Conservation (phyloP, 30 jellyfish, hydroid and myxozoan genomes). For the Aurelia sp. region DNA sequence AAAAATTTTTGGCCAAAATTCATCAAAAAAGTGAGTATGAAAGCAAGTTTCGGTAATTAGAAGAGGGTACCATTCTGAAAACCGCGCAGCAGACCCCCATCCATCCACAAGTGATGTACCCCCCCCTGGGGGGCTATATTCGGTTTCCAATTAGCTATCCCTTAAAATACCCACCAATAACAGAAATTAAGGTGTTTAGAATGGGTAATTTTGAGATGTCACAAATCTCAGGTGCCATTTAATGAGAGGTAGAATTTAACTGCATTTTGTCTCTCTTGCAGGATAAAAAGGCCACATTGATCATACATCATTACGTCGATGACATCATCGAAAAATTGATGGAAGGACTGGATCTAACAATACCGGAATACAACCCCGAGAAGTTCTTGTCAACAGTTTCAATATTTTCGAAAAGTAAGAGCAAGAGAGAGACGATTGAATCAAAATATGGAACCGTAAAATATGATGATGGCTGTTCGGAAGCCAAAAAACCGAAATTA, state of each 20-base stretch:
- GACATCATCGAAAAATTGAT: slow-evolving; percentile 85
- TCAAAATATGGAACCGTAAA: slow-evolving; percentile 24
- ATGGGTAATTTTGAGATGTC: neutral
- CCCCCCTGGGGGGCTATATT: too few species aligned
- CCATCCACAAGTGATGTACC: too few species aligned
- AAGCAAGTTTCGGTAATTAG: too few species aligned
- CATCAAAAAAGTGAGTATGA: too few species aligned
- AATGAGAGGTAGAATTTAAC: too few species aligned
- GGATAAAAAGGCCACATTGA: slow-evolving; percentile 91
- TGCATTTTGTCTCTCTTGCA: slow-evolving; percentile 5
- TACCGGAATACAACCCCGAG: slow-evolving; percentile 70
- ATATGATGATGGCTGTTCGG: neutral
- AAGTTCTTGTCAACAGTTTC: slow-evolving; percentile 57
- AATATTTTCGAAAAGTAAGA: slow-evolving; percentile 50
- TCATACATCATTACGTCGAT: slow-evolving; percentile 92
- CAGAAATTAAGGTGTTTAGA: too few species aligned
- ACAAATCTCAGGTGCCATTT: too few species aligned
- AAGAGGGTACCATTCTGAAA: too few species aligned
- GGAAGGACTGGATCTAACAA: slow-evolving; percentile 68
- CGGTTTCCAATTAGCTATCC: too few species aligned
- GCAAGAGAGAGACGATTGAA: slow-evolving; percentile 12
- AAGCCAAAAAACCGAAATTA: slow-evolving; percentile 20
- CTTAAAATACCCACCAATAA: too few species aligned
- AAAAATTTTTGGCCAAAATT: too few species aligned
- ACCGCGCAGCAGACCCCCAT: too few species aligned